Conservation (phyloP, 1,140 invertebrate genomes). For the Macrotrachela quadricornifera region DNA sequence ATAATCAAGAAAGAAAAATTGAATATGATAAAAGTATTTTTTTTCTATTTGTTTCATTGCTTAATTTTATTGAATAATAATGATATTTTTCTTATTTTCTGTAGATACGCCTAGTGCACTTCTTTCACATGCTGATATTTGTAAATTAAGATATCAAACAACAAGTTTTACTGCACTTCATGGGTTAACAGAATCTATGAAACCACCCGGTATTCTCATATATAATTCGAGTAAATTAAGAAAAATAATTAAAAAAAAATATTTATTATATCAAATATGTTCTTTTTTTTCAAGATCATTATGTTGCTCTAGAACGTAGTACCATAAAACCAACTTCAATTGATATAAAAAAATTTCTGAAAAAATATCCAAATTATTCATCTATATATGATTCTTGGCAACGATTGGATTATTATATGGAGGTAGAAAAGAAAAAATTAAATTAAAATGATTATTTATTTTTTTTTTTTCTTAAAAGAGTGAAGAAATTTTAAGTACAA, state of each 20-base stretch:
- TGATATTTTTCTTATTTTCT: no score
- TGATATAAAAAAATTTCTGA: background rate
- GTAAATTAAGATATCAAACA: slow-evolving; percentile 46
- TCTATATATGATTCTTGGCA: background rate
- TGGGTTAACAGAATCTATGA: slow-evolving; percentile 45
- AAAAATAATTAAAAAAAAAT: no score
- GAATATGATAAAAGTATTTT: background rate
- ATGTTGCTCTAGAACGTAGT: background rate
- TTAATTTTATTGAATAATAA: no score
- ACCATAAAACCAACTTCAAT: background rate
- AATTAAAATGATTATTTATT: background rate
- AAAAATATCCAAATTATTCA: background rate
- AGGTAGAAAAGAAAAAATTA: slow-evolving; percentile 24
- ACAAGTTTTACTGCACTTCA: slow-evolving; percentile 42
- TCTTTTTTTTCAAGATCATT: background rate
- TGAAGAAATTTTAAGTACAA: no score
- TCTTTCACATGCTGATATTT: slow-evolving; percentile 46
- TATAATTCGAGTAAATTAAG: slow-evolving; percentile 40
- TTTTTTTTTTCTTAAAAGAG: no score
- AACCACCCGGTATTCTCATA: slow-evolving; percentile 44
- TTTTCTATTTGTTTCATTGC: slow-evolving; percentile 17
- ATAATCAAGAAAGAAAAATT: slow-evolving; percentile 14
- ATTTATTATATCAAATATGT: no score
- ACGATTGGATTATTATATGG: slow-evolving; percentile 20
- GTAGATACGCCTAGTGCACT: slow-evolving; percentile 38